These are phyloP conservation scores for Pharmacophagus antenor DNA, from an alignment of 2,888 invertebrate species.

Conservation along the genomic window DNA sequence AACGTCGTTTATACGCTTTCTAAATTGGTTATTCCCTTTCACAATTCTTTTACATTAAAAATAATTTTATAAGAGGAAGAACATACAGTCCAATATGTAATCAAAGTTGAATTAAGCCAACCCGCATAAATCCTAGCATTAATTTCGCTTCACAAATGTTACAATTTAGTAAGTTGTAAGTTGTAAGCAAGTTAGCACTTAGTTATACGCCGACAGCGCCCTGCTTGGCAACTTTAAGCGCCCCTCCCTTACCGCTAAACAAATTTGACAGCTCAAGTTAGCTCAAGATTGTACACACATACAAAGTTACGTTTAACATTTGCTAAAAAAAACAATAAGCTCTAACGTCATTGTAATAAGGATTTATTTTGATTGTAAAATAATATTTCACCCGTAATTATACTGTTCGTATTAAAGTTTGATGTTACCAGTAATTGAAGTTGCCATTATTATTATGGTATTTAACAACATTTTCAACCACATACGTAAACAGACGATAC, in stretches of 20 bases:
- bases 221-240: conserved; percentile 65
- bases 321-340: conserved; percentile 1
- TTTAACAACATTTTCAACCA: conserved; percentile 56
- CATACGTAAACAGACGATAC: conserved; percentile 26
- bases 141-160: conserved; percentile 78
- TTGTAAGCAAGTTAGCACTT: conserved; percentile 74
- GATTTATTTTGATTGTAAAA: conserved; percentile 32
- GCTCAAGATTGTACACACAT: conserved; percentile 69
- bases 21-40: no score
- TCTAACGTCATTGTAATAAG: conserved; percentile 38
- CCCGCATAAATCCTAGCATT: conserved; percentile 72
- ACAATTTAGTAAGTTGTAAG: conserved; percentile 75
- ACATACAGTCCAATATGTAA: conserved; percentile 33
- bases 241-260: conserved; percentile 76
- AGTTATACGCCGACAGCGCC: conserved; percentile 72
- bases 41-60: no score
- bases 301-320: conserved; percentile 44
- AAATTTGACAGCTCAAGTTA: conserved; percentile 80
- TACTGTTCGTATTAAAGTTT: conserved; percentile 54
- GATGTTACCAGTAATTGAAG: conserved; percentile 71
- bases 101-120: conserved; percentile 47
- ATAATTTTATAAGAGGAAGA: background rate
- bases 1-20: no score
- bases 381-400: background rate
- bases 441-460: conserved; percentile 76